phyloP scores from a whole-genome alignment of 1,140 invertebrate species.

The Heterodera schachtii region DNA sequence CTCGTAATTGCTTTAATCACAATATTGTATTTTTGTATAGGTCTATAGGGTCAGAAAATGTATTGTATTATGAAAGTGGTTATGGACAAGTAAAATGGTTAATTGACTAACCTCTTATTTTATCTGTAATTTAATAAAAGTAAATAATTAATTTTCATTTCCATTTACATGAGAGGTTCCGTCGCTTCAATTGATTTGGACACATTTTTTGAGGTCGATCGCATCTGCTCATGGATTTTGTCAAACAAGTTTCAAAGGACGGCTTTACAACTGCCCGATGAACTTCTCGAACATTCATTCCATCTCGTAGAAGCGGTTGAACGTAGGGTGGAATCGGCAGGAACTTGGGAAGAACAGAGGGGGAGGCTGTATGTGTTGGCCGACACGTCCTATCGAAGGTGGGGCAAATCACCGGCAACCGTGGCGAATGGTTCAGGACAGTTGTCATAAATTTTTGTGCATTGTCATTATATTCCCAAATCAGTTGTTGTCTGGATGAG shows the following conservation, averaged over 20 bases:
- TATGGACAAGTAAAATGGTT: neutral
- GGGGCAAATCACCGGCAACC: neutral
- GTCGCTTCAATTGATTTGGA: neutral
- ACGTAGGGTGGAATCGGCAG: neutral
- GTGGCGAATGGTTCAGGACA: constrained; percentile 7
- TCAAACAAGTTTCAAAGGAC: constrained; percentile 42
- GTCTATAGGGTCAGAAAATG: too few relatives aligned
- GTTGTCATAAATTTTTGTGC: constrained; percentile 12
- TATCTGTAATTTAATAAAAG: constrained; percentile 5
- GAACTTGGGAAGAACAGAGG: neutral
- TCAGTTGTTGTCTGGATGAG: constrained; percentile 57
- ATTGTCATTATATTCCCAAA: neutral
- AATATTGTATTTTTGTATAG: too few relatives aligned
- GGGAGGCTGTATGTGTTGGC: constrained; percentile 51
- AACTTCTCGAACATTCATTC: constrained; percentile 41
- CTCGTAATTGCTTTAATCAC: too few relatives aligned
- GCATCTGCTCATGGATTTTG: constrained; percentile 41
- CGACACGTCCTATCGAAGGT: constrained; percentile 59
- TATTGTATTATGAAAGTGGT: too few relatives aligned
- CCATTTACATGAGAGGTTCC: neutral
- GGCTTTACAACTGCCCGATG: constrained; percentile 56
- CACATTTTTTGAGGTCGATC: constrained; percentile 52
- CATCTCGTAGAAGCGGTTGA: constrained; percentile 33
- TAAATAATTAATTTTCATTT: neutral
- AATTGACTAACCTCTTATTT: neutral